Percentiles rank a stretch among this genome's conserved stretches.
Evolutionary conservation across 2,113 vertebrate species (phyloP).

Genomic region (Camelus bactrianus): DNA sequence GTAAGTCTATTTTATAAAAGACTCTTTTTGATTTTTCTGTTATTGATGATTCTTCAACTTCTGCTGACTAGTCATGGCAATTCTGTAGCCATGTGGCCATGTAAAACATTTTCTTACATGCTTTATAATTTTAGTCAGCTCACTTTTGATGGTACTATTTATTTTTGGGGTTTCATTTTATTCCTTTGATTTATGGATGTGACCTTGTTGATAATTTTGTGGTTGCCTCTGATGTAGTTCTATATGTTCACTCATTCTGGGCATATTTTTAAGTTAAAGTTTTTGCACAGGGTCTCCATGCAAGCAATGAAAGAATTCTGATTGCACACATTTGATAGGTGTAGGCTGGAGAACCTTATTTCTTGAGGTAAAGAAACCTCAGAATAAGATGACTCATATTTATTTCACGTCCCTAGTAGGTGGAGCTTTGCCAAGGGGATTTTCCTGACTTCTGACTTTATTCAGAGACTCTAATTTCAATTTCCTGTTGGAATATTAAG

Average conservation of each 20-base stretch:
- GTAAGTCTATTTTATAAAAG: neutral
- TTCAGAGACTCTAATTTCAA: neutral
- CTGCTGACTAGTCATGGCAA: neutral
- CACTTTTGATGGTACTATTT: neutral
- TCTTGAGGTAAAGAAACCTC: neutral
- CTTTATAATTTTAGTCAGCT: constrained; percentile 19
- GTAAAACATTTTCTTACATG: neutral
- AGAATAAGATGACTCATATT: neutral
- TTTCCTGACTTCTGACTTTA: constrained; percentile 45
- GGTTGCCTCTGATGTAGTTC: neutral
- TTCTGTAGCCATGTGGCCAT: neutral
- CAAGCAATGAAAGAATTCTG: neutral
- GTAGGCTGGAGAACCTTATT: neutral
- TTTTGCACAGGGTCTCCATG: neutral
- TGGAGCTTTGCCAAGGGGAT: neutral
- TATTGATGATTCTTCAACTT: neutral
- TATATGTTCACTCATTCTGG: neutral
- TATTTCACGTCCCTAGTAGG: neutral
- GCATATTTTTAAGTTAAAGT: neutral
- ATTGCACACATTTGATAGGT: neutral
- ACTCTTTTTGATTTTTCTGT: neutral
- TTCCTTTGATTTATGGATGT: neutral
- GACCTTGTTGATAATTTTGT: neutral
- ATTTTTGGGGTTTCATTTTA: neutral
- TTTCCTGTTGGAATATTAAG: neutral